These are phyloP conservation scores for Drosophila bunnanda DNA, from an alignment of 2,888 invertebrate species.

Conservation along the genomic window DNA sequence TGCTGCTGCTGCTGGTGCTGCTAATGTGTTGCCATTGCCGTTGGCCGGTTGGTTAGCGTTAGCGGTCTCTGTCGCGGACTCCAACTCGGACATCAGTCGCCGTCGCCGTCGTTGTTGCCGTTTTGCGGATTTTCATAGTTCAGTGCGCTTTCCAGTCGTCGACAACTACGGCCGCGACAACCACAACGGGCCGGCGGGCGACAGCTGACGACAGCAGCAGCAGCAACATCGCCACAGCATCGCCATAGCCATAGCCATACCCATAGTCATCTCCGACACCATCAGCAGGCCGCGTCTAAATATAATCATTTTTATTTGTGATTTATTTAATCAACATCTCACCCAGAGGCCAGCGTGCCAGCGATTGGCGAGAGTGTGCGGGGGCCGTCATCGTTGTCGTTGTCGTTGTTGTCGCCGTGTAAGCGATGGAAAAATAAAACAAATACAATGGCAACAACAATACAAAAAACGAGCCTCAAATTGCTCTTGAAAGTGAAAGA, in stretches of 20 bases:
- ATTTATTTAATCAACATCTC: conserved; percentile 51
- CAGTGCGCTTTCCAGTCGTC: conserved; percentile 81
- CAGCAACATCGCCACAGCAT: conserved; percentile 6
- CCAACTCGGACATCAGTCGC: conserved; percentile 38
- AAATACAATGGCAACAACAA: background rate
- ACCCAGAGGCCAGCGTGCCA: conserved; percentile 29
- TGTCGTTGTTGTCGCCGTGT: background rate
- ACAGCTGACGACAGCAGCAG: conserved; percentile 49
- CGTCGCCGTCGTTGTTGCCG: conserved; percentile 35
- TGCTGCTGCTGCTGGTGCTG: conserved; percentile 5
- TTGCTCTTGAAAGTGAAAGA: conserved; percentile 59
- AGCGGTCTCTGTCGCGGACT: conserved; percentile 31
- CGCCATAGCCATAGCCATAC: conserved; percentile 39
- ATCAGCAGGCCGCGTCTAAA: conserved; percentile 38
- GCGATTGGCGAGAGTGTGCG: conserved; percentile 22
- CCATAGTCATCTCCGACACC: conserved; percentile 2
- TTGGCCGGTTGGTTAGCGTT: conserved; percentile 41
- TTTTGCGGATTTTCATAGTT: conserved; percentile 74
- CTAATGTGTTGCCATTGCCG: conserved; percentile 39
- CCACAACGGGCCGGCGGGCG: conserved; percentile 44
- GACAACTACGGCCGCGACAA: conserved; percentile 55
- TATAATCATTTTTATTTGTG: conserved; percentile 56
- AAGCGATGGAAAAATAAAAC: conserved; percentile 26
- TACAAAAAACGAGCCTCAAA: conserved; percentile 26
- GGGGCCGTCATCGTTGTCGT: conserved; percentile 11